Conservation (phyloP, 2,888 invertebrate species). For the Mayetiola destructor region DNA sequence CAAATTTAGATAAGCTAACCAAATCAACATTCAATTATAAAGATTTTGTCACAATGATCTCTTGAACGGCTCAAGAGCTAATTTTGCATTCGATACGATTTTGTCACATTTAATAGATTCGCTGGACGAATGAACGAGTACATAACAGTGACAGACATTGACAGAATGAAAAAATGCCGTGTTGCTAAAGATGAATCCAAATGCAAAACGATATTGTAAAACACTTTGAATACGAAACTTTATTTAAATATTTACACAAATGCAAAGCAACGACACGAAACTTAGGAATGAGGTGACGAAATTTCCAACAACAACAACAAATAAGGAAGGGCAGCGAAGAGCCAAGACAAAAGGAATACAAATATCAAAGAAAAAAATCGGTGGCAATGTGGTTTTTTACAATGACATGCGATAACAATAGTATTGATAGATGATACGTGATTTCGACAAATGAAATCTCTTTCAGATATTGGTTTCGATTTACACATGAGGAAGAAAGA, state of each 20-base stretch:
- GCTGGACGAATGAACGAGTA: too few species aligned
- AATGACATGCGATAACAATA: constrained; percentile 5
- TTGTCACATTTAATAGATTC: background rate
- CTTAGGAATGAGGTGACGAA: background rate
- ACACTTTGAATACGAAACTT: background rate
- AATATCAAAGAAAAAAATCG: background rate
- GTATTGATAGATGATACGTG: constrained; percentile 18
- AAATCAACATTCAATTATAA: constrained; percentile 11
- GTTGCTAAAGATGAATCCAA: too few species aligned
- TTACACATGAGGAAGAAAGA: too few species aligned
- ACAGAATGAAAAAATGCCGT: background rate
- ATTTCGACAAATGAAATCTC: too few species aligned
- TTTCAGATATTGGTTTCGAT: too few species aligned
- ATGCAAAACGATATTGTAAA: constrained; percentile 1
- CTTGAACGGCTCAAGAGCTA: constrained; percentile 12
- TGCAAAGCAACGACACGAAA: too few species aligned
- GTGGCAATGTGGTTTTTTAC: constrained; percentile 6
- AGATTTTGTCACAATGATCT: constrained; percentile 9
- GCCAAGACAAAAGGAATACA: background rate
- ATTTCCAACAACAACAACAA: background rate
- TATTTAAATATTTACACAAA: constrained; percentile 8
- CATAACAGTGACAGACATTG: background rate
- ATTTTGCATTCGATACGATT: constrained; percentile 11
- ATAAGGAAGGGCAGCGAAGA: background rate
- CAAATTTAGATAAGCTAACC: constrained; percentile 9